phyloP scores from a whole-genome alignment of 2,888 invertebrate genomes.

The Piscicola geometra region DNA sequence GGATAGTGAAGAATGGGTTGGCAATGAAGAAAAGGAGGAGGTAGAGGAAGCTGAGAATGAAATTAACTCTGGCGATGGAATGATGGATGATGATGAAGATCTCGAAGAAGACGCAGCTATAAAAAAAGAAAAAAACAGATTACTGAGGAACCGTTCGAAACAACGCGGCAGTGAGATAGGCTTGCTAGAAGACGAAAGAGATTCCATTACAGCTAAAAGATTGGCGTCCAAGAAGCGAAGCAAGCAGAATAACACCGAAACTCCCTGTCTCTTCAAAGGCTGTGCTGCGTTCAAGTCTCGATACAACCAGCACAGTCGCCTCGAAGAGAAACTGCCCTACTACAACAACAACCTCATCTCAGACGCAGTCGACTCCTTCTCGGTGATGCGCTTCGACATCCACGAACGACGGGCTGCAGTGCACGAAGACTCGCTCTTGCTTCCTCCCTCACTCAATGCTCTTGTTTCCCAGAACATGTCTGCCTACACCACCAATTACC shows the following conservation, averaged over 20 bases:
- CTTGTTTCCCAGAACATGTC: slow-evolving; percentile 28
- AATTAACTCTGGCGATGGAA: too few species aligned
- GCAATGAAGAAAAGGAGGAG: neutral
- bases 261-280: slow-evolving; percentile 19
- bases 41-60: neutral
- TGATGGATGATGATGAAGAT: neutral
- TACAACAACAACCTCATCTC: slow-evolving; percentile 18
- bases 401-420: slow-evolving; percentile 28
- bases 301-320: neutral
- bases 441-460: slow-evolving; percentile 31
- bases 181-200: slow-evolving; percentile 15
- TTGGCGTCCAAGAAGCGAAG: slow-evolving; percentile 10
- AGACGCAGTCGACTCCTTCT: slow-evolving; percentile 29
- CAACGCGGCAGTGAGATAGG: slow-evolving; percentile 31
- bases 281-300: slow-evolving; percentile 21
- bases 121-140: neutral
- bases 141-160: slow-evolving; percentile 18
- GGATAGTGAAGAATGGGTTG: neutral
- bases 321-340: neutral
- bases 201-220: neutral
- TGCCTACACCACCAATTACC: slow-evolving; percentile 29
- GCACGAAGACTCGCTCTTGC: slow-evolving; percentile 26
- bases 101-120: neutral
- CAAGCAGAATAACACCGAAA: slow-evolving; percentile 9
- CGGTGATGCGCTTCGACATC: slow-evolving; percentile 29